Conservation (phyloP, 1,140 invertebrate species). For the Drosophila neocordata region DNA sequence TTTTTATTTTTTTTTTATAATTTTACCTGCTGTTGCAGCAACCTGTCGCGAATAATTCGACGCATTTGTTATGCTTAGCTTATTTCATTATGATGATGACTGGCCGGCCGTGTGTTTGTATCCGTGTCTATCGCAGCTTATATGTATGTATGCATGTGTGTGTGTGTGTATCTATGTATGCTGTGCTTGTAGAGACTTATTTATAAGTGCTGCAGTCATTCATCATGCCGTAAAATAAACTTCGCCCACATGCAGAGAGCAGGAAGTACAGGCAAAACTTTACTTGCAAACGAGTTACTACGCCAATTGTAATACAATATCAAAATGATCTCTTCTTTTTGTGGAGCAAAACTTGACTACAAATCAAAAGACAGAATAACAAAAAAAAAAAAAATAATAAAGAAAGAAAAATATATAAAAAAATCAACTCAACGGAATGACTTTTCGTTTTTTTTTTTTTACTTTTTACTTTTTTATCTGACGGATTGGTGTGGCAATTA, state of each 20-base stretch:
- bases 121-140: background rate
- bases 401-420: too few species aligned
- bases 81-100: conserved; percentile 71
- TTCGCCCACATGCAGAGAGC: conserved; percentile 70
- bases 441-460: background rate
- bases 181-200: conserved; percentile 39
- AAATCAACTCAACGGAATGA: too few species aligned
- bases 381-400: background rate
- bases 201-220: conserved; percentile 78
- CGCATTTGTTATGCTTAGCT: conserved; percentile 80
- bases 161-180: conserved; percentile 23
- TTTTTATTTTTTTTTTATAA: conserved; percentile 24
- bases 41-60: conserved; percentile 79
- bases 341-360: background rate
- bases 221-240: conserved; percentile 55
- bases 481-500: conserved; percentile 56
- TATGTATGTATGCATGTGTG: background rate
- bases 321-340: conserved; percentile 12
- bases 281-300: conserved; percentile 43
- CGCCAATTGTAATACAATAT: conserved; percentile 22
- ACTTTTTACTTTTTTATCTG: conserved; percentile 37
- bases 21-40: conserved; percentile 58
- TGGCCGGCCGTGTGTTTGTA: conserved; percentile 15
- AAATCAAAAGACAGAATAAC: background rate
- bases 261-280: conserved; percentile 62